Percentiles rank a stretch among this genome's conserved stretches.
phyloP scores from a whole-genome alignment of 1,140 invertebrate genomes.

The Philopotamus ludificatus region DNA sequence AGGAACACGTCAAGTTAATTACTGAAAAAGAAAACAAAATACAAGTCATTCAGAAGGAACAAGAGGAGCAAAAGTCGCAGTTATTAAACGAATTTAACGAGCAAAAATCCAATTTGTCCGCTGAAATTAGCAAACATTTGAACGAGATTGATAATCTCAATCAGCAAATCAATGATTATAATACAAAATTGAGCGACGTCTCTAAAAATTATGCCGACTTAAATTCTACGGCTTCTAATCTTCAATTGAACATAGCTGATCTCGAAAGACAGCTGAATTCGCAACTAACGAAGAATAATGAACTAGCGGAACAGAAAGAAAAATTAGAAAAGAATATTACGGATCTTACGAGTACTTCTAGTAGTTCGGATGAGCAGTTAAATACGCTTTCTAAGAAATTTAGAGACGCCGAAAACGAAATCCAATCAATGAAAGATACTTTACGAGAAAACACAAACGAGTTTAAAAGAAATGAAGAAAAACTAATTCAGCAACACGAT shows the following conservation, averaged over 20 bases:
- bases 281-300: slow-evolving; percentile 48
- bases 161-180: slow-evolving; percentile 48
- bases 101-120: slow-evolving; percentile 49
- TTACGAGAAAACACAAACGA: slow-evolving; percentile 50
- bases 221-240: slow-evolving; percentile 21
- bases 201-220: slow-evolving; percentile 25
- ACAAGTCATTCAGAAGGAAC: slow-evolving; percentile 51
- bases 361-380: slow-evolving; percentile 54
- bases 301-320: slow-evolving; percentile 53
- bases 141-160: slow-evolving; percentile 51
- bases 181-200: slow-evolving; percentile 48
- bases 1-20: slow-evolving; percentile 53
- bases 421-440: slow-evolving; percentile 52
- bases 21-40: slow-evolving; percentile 53
- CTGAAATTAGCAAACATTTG: slow-evolving; percentile 47
- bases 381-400: slow-evolving; percentile 51
- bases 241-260: slow-evolving; percentile 53
- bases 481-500: slow-evolving; percentile 50
- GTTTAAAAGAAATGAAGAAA: slow-evolving; percentile 50
- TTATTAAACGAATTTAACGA: slow-evolving; percentile 53
- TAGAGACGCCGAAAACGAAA: slow-evolving; percentile 53
- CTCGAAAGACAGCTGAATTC: slow-evolving; percentile 49
- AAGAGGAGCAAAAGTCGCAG: slow-evolving; percentile 53
- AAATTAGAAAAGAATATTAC: slow-evolving; percentile 53
- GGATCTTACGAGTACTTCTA: slow-evolving; percentile 51